Evolutionary conservation across 2,888 invertebrate species (phyloP), one percentile per base, ranked within the genome.

Genomic region (Archips xylosteana): DNA sequence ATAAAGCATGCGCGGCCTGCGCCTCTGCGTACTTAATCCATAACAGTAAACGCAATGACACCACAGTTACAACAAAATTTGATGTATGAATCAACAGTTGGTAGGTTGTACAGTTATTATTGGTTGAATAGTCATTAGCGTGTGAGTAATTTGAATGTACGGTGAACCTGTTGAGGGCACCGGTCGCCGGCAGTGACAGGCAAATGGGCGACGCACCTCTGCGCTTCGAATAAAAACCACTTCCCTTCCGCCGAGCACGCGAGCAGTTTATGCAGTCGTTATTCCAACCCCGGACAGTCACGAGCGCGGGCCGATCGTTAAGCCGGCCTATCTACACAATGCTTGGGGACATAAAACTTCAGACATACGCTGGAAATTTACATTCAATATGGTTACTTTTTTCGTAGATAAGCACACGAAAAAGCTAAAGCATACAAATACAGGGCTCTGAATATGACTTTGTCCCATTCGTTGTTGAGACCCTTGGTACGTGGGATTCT

Each of bases 261-360:
- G 68, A 76, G 15, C 51, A 67, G 66, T 71, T 70, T 63, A 62
- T 71, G 71, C 71, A 66, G 69, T 71, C 71, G 74, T 76, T 71
- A 74, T 76, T 77, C 49, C 72, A 80, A 32, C 82, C 82, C 71
- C 77, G 77, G 79, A 79, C 79, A 70, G 78, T 76, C 81, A 79
- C 80, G 81, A 78, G 76, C 67, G 5, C 39, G 76, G 76, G 74
- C 74, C 70, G 75, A 77, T 80, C 78, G 79, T 82, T 77, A 79
- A 80, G 75, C 76, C 75, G 78, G 77, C 71, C 78, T 64, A 68
- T 73, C 68, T 69, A 69, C 60, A 69, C 57, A 59, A 34, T n/a
- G 63, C 39, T 63, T 49, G 61, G 57, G 64, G 60, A 64, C 59
- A 60, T 69, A 49, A 62, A 64, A 69, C 59, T 49, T 45, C 13